phyloP scores from a whole-genome alignment of 2,888 invertebrate species.

The Papilio protenor region DNA sequence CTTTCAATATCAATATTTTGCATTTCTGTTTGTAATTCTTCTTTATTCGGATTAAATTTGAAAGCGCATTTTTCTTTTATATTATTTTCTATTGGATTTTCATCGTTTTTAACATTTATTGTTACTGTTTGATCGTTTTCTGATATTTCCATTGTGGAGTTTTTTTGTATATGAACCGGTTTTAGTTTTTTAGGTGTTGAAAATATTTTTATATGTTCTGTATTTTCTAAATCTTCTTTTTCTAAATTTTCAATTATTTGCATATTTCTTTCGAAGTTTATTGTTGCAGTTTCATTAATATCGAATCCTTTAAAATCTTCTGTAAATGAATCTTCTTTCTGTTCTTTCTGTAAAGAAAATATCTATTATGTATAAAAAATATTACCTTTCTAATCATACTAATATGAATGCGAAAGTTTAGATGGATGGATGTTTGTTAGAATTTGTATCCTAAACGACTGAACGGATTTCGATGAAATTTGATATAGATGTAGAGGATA shows the following conservation, averaged over 20 bases:
- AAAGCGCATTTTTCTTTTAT: slow-evolving; percentile 55
- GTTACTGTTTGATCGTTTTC: slow-evolving; percentile 61
- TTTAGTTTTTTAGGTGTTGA: slow-evolving; percentile 52
- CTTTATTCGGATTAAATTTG: slow-evolving; percentile 64
- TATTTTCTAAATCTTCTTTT: not conserved
- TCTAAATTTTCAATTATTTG: not conserved
- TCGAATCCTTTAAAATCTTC: not conserved
- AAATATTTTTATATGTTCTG: slow-evolving; percentile 46
- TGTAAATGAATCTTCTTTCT: not conserved
- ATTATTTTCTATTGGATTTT: slow-evolving; percentile 38
- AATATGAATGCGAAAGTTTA: no score
- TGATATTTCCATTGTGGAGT: slow-evolving; percentile 69
- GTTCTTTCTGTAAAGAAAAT: no score
- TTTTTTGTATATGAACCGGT: slow-evolving; percentile 60
- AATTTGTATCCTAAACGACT: no score
- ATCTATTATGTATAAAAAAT: no score
- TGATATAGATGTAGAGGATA: no score
- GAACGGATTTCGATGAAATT: no score
- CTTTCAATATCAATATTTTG: slow-evolving; percentile 66
- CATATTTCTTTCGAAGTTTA: no score
- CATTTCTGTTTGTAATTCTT: slow-evolving; percentile 52
- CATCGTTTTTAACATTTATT: slow-evolving; percentile 60
- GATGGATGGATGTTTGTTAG: no score
- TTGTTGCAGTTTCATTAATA: no score
- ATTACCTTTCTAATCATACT: no score